A percentile compares a stretch with the other conserved stretches of the same genome.
These are phyloP conservation scores for Drosophila burlai DNA, from an alignment of 1,140 invertebrate genomes.

Conservation along the genomic window DNA sequence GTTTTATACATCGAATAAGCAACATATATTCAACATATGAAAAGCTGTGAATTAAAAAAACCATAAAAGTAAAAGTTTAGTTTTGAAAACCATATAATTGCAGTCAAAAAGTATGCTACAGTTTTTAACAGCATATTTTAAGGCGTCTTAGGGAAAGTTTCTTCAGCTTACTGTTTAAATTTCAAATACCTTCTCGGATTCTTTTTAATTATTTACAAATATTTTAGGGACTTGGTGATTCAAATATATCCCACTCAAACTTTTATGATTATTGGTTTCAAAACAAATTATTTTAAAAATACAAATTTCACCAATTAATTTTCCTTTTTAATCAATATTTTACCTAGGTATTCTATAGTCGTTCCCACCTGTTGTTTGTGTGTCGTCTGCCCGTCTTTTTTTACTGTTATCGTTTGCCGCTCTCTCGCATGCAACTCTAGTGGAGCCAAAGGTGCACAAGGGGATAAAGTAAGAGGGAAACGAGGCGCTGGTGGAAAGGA, in stretches of 20 bases:
- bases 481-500: slow-evolving; percentile 13
- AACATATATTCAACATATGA: too few relatives aligned
- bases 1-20: too few relatives aligned
- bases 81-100: too few relatives aligned
- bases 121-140: neutral
- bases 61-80: too few relatives aligned
- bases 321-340: neutral
- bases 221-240: neutral
- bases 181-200: too few relatives aligned
- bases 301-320: neutral
- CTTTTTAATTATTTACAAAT: too few relatives aligned
- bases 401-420: slow-evolving; percentile 64
- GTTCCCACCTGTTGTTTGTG: slow-evolving; percentile 10
- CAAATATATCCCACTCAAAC: too few relatives aligned
- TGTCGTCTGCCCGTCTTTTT: slow-evolving; percentile 38
- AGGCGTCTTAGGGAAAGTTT: too few relatives aligned
- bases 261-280: neutral
- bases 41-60: too few relatives aligned
- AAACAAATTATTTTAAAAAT: neutral
- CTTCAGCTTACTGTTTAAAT: too few relatives aligned
- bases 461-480: slow-evolving; percentile 6
- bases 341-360: slow-evolving; percentile 28
- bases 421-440: slow-evolving; percentile 57
- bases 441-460: slow-evolving; percentile 18
- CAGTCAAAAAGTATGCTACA: neutral